Base-by-base conservation (phyloP, 2,113 vertebrate genomes). In the Brienomyrus brachyistius region DNA sequence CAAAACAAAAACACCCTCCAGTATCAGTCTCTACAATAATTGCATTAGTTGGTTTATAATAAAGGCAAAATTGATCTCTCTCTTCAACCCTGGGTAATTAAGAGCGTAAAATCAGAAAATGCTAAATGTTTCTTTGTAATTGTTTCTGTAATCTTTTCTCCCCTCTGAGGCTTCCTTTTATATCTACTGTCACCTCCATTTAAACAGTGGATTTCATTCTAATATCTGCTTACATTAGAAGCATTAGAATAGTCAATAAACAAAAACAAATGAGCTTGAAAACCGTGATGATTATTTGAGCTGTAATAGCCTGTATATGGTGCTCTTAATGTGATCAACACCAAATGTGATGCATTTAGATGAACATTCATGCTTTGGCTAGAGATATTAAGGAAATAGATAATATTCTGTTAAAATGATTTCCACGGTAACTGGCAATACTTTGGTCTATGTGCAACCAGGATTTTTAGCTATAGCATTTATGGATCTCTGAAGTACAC, bases 191-290 rank as follows among this genome's bases (percentile, higher is more conserved):
- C 74, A 40, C 74, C 35, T 19, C 74, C 35, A 43, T 43, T 43
- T 80, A 40, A 80, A 43, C 40, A 80, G 74, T 80, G 74, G 35
- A 43, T 80, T 80, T 80, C 74, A 43, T 80, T 43, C 74, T 80
- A 77, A 77, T 77, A 80, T 80, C 74, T 80, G 74, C 31, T 43
- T 80, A 19, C 40, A 80, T 80, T 80, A 77, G 70, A 77, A 77
- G 27, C 70, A 77, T 31, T 77, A 40, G 35, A 31, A 70, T 27
- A 70, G 62, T 70, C 27, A 19, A 40, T 80, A 80, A 80, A 80
- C 31, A 80, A 43, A 80, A 80, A 80, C 31, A 80, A 80, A 80
- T 17, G 74, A 7, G 74, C 31, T 7, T 43, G 40, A 88, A 40
- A n/a, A 13, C 21, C 19, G 3, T 59, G 13, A 5, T 43, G 35